Percentiles rank a stretch among this genome's conserved stretches.
phyloP scores from a whole-genome alignment of 2,888 invertebrate species.

The Parnassius apollo region DNA sequence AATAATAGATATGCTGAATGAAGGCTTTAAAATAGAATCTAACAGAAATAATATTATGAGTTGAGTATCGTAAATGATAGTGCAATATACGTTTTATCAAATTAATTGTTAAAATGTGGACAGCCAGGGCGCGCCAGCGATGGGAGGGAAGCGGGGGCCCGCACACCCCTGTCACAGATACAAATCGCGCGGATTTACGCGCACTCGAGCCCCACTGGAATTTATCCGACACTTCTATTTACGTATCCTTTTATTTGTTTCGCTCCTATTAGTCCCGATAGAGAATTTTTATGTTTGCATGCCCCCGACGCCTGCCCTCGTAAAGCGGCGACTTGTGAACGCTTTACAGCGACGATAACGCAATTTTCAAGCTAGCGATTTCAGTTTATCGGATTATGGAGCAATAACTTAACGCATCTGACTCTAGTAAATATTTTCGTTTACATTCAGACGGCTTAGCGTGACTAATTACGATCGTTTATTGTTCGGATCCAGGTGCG shows the following conservation, averaged over 20 bases:
- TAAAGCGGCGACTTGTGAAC: conserved; percentile 77
- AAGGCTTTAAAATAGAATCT: no score
- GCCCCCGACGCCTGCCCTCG: conserved; percentile 71
- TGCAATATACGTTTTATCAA: conserved; percentile 54
- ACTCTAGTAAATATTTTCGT: conserved; percentile 70
- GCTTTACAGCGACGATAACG: conserved; percentile 74
- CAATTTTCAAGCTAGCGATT: conserved; percentile 70
- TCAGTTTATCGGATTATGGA: conserved; percentile 74
- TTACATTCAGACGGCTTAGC: conserved; percentile 54
- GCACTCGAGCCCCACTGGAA: conserved; percentile 77
- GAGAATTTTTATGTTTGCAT: conserved; percentile 80
- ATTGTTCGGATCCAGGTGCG: conserved; percentile 65
- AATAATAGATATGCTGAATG: no score
- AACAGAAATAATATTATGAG: no score
- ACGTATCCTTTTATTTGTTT: conserved; percentile 81
- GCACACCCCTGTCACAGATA: conserved; percentile 77
- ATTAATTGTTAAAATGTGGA: conserved; percentile 62
- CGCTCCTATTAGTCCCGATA: conserved; percentile 79
- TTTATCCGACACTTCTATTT: conserved; percentile 79
- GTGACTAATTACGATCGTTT: conserved; percentile 68
- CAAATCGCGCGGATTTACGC: conserved; percentile 82
- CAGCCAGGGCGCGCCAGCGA: conserved; percentile 27
- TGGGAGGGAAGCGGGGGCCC: conserved; percentile 41
- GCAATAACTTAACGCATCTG: conserved; percentile 64
- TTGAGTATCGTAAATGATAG: background rate